These are phyloP conservation scores for Euphonia xanthogaster DNA, from an alignment of 2,797 vertebrate species.

Conservation along the genomic window DNA sequence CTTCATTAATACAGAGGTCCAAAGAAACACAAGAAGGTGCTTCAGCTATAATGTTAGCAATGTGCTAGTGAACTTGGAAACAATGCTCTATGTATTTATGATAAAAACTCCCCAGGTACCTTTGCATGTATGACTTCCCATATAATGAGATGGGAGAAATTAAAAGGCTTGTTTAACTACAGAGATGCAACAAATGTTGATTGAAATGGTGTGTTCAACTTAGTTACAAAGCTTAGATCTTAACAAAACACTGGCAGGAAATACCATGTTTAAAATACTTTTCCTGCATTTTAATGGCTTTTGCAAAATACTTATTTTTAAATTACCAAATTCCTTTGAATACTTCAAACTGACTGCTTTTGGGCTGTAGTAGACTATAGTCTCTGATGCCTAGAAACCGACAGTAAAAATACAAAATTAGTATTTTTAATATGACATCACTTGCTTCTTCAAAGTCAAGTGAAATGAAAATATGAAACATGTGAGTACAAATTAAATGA, in stretches of 20 bases:
- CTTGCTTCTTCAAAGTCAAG: neutral
- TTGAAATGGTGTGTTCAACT: neutral
- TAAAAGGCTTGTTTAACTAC: neutral
- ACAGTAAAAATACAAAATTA: neutral
- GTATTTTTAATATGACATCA: neutral
- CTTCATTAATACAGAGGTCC: constrained; percentile 89
- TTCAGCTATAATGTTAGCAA: neutral
- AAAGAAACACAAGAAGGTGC: constrained; percentile 93
- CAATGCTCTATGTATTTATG: neutral
- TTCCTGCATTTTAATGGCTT: neutral
- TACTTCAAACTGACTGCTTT: neutral
- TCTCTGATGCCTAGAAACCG: neutral
- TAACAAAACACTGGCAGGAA: neutral
- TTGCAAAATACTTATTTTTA: neutral
- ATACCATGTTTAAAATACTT: neutral
- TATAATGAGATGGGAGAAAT: neutral
- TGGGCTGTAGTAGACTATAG: neutral
- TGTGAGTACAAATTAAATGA: neutral
- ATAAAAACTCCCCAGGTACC: neutral
- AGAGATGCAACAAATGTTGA: neutral
- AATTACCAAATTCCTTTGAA: neutral
- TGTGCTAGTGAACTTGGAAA: neutral
- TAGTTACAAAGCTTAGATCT: neutral
- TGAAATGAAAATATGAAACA: neutral
- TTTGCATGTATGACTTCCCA: neutral